phyloP scores from a whole-genome alignment of 92 coral and sea anemone genomes.

The Epizoanthus scotinus region DNA sequence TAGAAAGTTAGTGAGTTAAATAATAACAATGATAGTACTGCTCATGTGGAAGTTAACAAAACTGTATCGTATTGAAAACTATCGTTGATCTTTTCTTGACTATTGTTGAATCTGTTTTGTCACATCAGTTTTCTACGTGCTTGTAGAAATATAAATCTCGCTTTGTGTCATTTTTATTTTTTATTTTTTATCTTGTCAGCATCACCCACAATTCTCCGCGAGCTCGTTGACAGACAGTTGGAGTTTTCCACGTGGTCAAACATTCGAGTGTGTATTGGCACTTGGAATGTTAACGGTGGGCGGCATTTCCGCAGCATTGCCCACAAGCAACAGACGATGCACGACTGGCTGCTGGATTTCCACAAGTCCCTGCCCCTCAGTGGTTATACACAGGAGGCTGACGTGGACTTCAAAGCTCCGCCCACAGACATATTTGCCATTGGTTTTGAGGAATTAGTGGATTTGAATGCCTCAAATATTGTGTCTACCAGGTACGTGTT shows the following conservation, averaged over 20 bases:
- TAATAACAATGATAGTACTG: too few relatives aligned
- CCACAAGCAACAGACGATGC: conserved; percentile 97
- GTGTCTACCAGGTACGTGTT: conserved; percentile 85
- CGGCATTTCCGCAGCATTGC: conserved; percentile 98
- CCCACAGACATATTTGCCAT: conserved; percentile 96
- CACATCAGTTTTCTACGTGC: not conserved
- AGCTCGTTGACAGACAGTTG: conserved; percentile 94
- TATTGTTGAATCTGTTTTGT: too few relatives aligned
- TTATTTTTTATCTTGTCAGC: conserved; percentile 51
- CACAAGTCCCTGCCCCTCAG: conserved; percentile 83
- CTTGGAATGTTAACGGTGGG: conserved; percentile 99
- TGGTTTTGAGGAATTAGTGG: conserved; percentile 98
- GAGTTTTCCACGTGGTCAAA: conserved; percentile 98
- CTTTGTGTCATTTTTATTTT: not conserved
- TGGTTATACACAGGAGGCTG: conserved; percentile 68
- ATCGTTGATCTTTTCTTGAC: too few relatives aligned
- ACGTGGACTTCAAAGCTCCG: conserved; percentile 69
- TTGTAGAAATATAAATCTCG: not conserved
- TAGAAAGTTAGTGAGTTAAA: too few relatives aligned
- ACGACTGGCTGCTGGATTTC: conserved; percentile 95
- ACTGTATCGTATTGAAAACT: too few relatives aligned
- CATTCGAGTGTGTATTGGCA: conserved; percentile 92
- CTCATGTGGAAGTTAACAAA: too few relatives aligned
- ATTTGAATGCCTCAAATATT: conserved; percentile 94
- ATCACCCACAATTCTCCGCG: conserved; percentile 93